A percentile compares a stretch with the other conserved stretches of the same genome.
Evolutionary conservation across 1,140 invertebrate genomes (phyloP).

Genomic region (Tetramorium parvispinum): DNA sequence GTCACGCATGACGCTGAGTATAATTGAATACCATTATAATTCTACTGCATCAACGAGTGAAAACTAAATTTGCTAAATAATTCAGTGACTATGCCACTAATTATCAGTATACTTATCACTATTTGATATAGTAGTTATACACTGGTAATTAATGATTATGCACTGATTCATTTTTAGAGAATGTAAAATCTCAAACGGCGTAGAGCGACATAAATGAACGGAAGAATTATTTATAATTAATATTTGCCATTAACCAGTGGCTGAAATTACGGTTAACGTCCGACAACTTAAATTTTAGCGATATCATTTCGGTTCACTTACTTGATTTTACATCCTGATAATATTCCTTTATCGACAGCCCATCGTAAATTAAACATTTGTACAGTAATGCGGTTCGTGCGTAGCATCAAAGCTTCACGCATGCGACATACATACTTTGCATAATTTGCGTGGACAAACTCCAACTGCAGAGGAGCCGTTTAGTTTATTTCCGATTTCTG

Average conservation of each 20-base stretch:
- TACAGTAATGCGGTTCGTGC: neutral
- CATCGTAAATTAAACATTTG: constrained; percentile 34
- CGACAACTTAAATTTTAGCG: constrained; percentile 23
- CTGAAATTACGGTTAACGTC: neutral
- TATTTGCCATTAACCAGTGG: neutral
- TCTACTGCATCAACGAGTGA: no score
- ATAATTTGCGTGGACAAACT: neutral
- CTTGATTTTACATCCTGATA: constrained; percentile 20
- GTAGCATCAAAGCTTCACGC: constrained; percentile 6
- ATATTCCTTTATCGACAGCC: constrained; percentile 41
- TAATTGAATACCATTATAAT: no score
- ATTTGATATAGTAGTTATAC: no score
- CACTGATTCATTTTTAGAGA: no score
- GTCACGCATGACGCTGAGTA: no score
- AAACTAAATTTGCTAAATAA: no score
- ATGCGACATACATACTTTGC: neutral
- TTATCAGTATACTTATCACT: no score
- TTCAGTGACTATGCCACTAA: no score
- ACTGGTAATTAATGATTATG: no score
- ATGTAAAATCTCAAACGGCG: neutral
- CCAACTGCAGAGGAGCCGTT: neutral
- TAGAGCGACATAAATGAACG: no score
- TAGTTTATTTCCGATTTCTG: neutral
- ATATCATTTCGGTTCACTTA: neutral
- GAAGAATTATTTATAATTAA: neutral